Evolutionary conservation across 2,888 invertebrate genomes (phyloP).

Genomic region (Idaea aversata): DNA sequence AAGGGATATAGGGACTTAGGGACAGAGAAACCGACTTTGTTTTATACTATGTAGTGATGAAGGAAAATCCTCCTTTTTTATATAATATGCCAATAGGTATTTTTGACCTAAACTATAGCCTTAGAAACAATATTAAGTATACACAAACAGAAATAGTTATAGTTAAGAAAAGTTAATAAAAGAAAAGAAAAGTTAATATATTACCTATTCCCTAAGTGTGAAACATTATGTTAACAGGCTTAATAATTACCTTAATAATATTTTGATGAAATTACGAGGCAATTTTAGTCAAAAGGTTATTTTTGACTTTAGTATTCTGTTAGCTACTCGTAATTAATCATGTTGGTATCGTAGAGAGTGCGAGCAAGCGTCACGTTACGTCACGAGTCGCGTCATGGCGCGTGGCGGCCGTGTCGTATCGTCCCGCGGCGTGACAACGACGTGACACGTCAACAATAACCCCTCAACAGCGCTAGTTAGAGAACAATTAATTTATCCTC

Average conservation of each 20-base stretch:
- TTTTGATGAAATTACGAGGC: neutral
- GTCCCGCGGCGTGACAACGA: conserved; percentile 40
- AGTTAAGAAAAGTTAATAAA: no score
- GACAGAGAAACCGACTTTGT: no score
- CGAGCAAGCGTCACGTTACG: neutral
- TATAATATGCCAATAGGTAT: no score
- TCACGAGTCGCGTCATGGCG: neutral
- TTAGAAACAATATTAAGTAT: no score
- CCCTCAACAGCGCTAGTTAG: conserved; percentile 40
- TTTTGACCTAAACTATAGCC: no score
- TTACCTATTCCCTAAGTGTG: no score
- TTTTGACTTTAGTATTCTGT: neutral
- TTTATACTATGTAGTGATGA: no score
- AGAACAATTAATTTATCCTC: conserved; percentile 41
- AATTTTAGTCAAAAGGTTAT: conserved; percentile 3
- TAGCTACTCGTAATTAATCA: conserved; percentile 7
- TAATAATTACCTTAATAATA: neutral
- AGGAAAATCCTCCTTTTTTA: no score
- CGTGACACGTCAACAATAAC: conserved; percentile 39
- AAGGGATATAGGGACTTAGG: no score
- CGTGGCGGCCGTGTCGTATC: conserved; percentile 28
- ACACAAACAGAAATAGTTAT: no score
- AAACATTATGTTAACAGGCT: neutral
- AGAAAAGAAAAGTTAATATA: no score
- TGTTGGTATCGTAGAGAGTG: neutral